Percentiles rank a stretch among this genome's conserved stretches.
Conservation (phyloP, 1,140 invertebrate genomes). For the Drosophila nannoptera region DNA sequence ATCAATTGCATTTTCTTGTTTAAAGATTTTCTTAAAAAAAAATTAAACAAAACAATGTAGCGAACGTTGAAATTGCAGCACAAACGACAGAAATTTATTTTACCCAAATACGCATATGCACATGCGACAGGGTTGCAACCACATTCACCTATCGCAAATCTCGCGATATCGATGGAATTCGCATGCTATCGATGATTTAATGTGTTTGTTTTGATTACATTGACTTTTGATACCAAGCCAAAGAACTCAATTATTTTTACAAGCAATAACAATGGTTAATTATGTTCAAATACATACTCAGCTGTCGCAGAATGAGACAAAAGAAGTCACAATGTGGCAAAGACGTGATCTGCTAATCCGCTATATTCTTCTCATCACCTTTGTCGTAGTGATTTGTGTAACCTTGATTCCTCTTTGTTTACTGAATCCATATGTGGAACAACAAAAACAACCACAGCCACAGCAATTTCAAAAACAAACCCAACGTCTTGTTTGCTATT, state of each 20-base stretch:
- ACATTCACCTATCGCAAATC: conserved; percentile 4
- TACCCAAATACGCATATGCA: conserved; percentile 51
- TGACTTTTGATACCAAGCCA: conserved; percentile 3
- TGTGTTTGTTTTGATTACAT: conserved; percentile 2
- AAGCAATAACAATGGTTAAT: conserved; percentile 32
- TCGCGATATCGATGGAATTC: conserved; percentile 6
- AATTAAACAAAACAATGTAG: neutral
- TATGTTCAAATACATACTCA: conserved; percentile 8
- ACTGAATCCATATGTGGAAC: neutral
- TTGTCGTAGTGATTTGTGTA: conserved; percentile 2
- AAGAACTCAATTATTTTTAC: conserved; percentile 6
- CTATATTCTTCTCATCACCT: conserved; percentile 7
- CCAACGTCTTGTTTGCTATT: conserved; percentile 83
- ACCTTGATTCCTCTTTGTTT: conserved; percentile 18
- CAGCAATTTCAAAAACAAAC: conserved; percentile 1
- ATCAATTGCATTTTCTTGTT: conserved; percentile 31
- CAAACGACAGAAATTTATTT: conserved; percentile 34
- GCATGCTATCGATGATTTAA: conserved; percentile 15
- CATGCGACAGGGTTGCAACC: conserved; percentile 39
- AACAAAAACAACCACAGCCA: neutral
- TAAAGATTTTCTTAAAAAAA: conserved; percentile 19
- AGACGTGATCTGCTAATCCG: neutral
- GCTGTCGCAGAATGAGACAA: neutral
- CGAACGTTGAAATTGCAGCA: conserved; percentile 26
- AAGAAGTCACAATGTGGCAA: neutral